Percentiles rank a stretch among this genome's conserved stretches.
Evolutionary conservation across 2,888 invertebrate species (phyloP).

Genomic region (Leptothorax acervorum): DNA sequence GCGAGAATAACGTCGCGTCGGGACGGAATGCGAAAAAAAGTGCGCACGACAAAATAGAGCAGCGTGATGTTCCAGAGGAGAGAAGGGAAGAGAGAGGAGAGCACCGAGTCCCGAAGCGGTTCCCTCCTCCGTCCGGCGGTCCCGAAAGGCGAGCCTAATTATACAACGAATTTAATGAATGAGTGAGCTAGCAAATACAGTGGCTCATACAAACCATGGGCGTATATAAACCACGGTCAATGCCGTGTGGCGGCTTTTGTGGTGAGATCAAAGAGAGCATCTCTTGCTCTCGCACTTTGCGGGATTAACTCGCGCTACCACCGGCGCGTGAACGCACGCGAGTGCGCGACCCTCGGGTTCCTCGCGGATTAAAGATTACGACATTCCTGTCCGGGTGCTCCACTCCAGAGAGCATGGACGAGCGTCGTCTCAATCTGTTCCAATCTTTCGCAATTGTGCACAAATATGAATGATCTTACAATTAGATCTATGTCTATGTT

Average conservation of each 20-base stretch:
- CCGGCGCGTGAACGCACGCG: conserved; percentile 62
- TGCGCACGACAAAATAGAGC: conserved; percentile 37
- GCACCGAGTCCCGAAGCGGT: conserved; percentile 10
- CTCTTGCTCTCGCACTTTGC: conserved; percentile 76
- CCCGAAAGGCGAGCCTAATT: conserved; percentile 80
- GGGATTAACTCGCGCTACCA: conserved; percentile 66
- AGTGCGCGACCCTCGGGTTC: conserved; percentile 53
- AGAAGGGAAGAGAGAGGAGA: not conserved
- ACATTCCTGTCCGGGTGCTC: conserved; percentile 59
- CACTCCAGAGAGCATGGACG: conserved; percentile 33
- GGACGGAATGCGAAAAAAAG: conserved; percentile 42
- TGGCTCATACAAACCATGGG: conserved; percentile 80
- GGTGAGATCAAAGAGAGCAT: conserved; percentile 81
- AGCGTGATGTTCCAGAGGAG: not conserved
- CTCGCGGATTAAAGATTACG: conserved; percentile 64
- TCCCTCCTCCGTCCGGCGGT: conserved; percentile 47
- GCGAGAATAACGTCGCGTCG: conserved; percentile 25
- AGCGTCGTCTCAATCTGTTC: not conserved
- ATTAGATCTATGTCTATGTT: not conserved
- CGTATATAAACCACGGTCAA: conserved; percentile 85
- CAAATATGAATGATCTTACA: not conserved
- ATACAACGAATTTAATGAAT: conserved; percentile 85
- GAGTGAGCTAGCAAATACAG: conserved; percentile 84
- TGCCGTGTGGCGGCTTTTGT: conserved; percentile 85
- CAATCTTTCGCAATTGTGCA: conserved; percentile 6